Evolutionary conservation across 2,113 vertebrate species (phyloP).

Genomic region (Brachirus orientalis): DNA sequence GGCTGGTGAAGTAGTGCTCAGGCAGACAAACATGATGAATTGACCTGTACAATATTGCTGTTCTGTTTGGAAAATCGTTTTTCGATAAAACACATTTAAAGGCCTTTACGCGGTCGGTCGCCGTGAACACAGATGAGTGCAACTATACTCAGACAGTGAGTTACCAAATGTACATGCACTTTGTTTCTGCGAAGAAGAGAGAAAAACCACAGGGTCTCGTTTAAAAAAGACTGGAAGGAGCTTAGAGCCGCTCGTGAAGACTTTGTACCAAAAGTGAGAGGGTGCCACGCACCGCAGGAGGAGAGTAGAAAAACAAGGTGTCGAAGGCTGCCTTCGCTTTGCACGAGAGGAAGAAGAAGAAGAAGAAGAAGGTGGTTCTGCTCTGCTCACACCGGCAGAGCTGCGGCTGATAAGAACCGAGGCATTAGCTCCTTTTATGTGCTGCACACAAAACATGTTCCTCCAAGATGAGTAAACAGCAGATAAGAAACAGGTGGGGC

Average conservation of each 20-base stretch:
- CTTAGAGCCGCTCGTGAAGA: conserved; percentile 51
- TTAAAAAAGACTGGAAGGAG: conserved; percentile 47
- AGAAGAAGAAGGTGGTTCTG: conserved; percentile 3
- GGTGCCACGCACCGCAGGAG: too few relatives aligned
- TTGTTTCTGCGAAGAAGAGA: conserved; percentile 52
- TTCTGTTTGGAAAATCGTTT: conserved; percentile 63
- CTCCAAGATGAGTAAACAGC: conserved; percentile 62
- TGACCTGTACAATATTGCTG: conserved; percentile 84
- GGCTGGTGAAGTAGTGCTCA: conserved; percentile 83
- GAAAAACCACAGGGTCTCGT: conserved; percentile 56
- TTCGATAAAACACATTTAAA: conserved; percentile 70
- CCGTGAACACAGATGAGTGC: conserved; percentile 56
- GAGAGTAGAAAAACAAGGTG: conserved; percentile 14
- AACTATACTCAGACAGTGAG: conserved; percentile 59
- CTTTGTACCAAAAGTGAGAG: conserved; percentile 60
- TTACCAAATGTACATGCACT: conserved; percentile 34
- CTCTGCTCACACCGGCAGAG: conserved; percentile 8
- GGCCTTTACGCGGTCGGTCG: conserved; percentile 60
- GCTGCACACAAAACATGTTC: conserved; percentile 51
- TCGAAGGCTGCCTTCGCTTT: conserved; percentile 53
- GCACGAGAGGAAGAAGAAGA: conserved; percentile 15
- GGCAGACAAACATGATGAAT: conserved; percentile 67
- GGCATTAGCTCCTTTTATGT: conserved; percentile 39
- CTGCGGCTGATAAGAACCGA: conserved; percentile 44
- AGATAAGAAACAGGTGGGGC: conserved; percentile 56